Base-by-base conservation (phyloP, 2,797 vertebrate species). In the Sylvia borin region DNA sequence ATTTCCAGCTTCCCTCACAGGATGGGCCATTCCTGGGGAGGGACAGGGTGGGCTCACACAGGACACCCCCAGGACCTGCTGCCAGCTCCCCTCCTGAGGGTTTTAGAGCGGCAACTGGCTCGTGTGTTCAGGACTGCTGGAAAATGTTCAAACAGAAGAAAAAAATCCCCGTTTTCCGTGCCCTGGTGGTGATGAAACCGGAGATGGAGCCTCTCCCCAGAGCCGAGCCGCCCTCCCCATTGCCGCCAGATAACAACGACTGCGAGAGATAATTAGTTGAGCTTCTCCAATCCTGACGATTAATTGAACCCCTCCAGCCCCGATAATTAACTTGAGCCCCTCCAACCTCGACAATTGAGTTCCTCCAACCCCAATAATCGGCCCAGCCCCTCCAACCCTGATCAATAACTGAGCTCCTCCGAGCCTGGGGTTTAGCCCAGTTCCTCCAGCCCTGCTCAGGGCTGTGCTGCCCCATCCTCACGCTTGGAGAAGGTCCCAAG, bases 261-360 rank as follows among this genome's bases (percentile, higher is more conserved):
- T 58, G 73, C 0, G 0, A 66, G 72, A 61, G 40, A 65, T 71
- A 96, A 96, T 96, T 91, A 91, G 47, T 13, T 5, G 60, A 81
- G 89, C 84, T 75, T 31, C 77, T 95, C 55, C 75, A 38, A 11
- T 32, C 67, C 75, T 61, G 55, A 25, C 62, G 79, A 96, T 85
- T 51, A 85, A 53, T 43, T 8, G 75, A 90, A 11, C 43, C 53
- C 55, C 57, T 82, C 45, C 85, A n/a, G n/a, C 45, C 75, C n/a
- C 4, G 3, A 13, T 55, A 64, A 87, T 71, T 42, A 71, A 48
- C 18, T 29, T 8, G 43, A 91, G 55, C 55, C n/a, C n/a, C n/a
- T 57, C 55, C 55, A 57, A 24, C 15, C 22, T 25, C 4, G 10
- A 34, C 7, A 24, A 34, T 16, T 34, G 55, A 16, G 55, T 11